Base-by-base conservation (phyloP, 1,140 invertebrate genomes). In the Protaetia brevitarsis region DNA sequence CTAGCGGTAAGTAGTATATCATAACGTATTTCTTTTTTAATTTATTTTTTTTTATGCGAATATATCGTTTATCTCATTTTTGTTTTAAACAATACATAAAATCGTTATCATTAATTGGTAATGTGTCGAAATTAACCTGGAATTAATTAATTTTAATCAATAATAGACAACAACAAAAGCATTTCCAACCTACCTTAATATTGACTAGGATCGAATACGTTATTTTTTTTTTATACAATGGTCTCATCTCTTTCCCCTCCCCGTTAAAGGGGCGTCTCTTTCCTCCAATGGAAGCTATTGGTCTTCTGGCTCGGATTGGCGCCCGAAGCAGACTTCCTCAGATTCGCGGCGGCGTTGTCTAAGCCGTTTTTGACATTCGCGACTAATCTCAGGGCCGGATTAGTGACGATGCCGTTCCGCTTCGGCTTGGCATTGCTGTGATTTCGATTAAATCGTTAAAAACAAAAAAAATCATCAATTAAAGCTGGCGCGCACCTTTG, bases 401-500 rank as follows among this genome's bases (percentile, higher is more conserved):
- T 96, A 2, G 93, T 94, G 6, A 95, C 92, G 67, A 95, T 93
- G 3, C 94, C 93, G 76, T 95, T 96, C 67, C 93, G 85, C 78
- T 89, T 89, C 74, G 85, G 84, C 78, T 89, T 90, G 68, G 83
- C 76, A 77, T 81, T 81, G 63, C 79, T 81, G 62, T n/a, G n/a
- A n/a, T n/a, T n/a, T n/a, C n/a, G n/a, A n/a, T n/a, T n/a, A n/a
- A n/a, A n/a, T n/a, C n/a, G n/a, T n/a, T n/a, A n/a, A n/a, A n/a
- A n/a, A n/a, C n/a, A n/a, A n/a, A n/a, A n/a, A n/a, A n/a, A n/a
- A n/a, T n/a, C n/a, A n/a, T n/a, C n/a, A n/a, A n/a, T n/a, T n/a
- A n/a, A n/a, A n/a, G n/a, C n/a, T n/a, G n/a, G n/a, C 21, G 21
- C 67, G 73, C 72, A 82, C 81, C 79, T 80, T 65, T 75, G 72